These are phyloP conservation scores for Prionace glauca DNA, from an alignment of 2,797 vertebrate species.

Conservation along the genomic window DNA sequence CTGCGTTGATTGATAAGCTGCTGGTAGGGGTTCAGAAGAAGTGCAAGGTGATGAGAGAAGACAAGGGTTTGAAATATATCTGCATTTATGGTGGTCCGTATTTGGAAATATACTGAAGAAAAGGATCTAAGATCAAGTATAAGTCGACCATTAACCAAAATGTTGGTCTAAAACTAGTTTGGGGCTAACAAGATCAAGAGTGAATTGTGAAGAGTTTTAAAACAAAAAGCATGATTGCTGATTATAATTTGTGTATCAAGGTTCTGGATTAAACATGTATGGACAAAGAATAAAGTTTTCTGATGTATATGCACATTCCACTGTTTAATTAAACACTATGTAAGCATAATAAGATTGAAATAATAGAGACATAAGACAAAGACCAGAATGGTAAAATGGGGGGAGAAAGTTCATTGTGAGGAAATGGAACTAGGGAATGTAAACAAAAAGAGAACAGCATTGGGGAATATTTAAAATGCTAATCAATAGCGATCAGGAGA, in stretches of 20 bases:
- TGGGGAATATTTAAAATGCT: no score
- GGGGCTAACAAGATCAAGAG: not conserved
- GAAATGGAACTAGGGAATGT: not conserved
- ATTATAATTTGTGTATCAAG: not conserved
- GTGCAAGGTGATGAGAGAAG: not conserved
- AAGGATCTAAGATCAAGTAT: not conserved
- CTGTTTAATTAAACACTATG: not conserved
- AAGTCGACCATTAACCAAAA: not conserved
- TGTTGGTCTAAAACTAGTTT: not conserved
- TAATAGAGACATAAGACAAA: not conserved
- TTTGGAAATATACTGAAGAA: conserved; percentile 7
- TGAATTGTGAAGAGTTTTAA: not conserved
- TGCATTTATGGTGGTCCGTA: not conserved
- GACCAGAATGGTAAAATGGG: not conserved
- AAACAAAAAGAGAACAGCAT: not conserved
- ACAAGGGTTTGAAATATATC: not conserved
- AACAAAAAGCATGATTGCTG: not conserved
- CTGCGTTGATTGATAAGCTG: not conserved
- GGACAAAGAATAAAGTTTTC: not conserved
- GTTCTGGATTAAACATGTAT: not conserved
- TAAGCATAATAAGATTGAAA: not conserved
- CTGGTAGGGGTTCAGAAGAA: not conserved
- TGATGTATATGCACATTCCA: not conserved
- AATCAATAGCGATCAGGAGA: no score
- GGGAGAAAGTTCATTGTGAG: not conserved